A percentile compares a stretch with the other conserved stretches of the same genome.
Conservation (phyloP, 2,888 invertebrate species). For the Chouioia cunea region DNA sequence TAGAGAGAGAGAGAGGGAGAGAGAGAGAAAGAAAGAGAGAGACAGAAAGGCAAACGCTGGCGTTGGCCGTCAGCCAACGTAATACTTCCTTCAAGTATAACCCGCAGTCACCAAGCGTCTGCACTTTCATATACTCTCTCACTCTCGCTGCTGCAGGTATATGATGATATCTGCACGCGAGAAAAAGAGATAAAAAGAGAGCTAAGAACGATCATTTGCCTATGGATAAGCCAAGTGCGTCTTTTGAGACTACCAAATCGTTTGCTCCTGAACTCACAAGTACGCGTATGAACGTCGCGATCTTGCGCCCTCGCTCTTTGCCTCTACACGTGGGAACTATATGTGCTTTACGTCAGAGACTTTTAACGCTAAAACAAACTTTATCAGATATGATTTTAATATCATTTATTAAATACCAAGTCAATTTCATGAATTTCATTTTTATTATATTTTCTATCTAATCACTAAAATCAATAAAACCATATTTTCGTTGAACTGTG, state of each 20-base stretch:
- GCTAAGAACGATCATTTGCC: constrained; percentile 47
- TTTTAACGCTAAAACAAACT: too few relatives aligned
- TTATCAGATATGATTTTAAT: too few relatives aligned
- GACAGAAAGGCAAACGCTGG: constrained; percentile 39
- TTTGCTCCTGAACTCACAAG: neutral
- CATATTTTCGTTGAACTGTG: too few relatives aligned
- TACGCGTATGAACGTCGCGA: too few relatives aligned
- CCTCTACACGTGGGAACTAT: too few relatives aligned
- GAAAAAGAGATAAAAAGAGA: constrained; percentile 34
- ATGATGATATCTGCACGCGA: neutral
- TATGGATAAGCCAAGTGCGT: constrained; percentile 46
- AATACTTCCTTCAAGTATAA: constrained; percentile 28
- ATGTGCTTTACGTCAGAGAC: too few relatives aligned
- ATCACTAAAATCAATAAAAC: too few relatives aligned
- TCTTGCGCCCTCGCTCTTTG: neutral
- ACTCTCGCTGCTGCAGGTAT: neutral
- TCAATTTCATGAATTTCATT: too few relatives aligned
- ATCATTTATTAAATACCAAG: too few relatives aligned
- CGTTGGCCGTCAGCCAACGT: constrained; percentile 29
- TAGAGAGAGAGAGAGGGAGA: constrained; percentile 47
- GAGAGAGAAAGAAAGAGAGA: constrained; percentile 34
- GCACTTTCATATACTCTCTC: too few relatives aligned
- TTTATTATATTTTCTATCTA: too few relatives aligned
- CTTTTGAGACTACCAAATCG: constrained; percentile 40
- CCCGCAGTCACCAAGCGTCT: neutral